A percentile compares a stretch with the other conserved stretches of the same genome.
Conservation (phyloP, 2,888 invertebrate genomes). For the Busseola fusca region DNA sequence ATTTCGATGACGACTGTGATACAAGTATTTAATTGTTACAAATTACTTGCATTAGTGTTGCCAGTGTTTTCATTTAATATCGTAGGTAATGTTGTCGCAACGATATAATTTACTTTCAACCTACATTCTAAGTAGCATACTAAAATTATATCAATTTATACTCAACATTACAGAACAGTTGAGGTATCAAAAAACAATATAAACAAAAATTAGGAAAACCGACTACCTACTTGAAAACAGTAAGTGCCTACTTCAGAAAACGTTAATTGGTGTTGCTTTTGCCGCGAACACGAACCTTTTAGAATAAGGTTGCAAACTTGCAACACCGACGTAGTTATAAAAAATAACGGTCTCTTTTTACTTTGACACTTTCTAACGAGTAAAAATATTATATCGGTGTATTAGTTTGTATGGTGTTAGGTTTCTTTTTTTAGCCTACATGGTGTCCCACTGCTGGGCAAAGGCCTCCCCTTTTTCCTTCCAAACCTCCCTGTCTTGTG, state of each 20-base stretch:
- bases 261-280: conserved; percentile 57
- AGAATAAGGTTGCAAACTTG: conserved; percentile 31
- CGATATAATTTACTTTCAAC: no score
- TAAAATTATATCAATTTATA: neutral
- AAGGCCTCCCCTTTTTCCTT: no score
- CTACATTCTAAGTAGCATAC: neutral
- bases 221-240: neutral
- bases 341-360: neutral
- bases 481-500: no score
- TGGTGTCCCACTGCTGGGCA: no score
- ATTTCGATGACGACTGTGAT: no score
- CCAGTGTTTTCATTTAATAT: no score
- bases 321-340: conserved; percentile 15
- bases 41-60: no score
- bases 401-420: neutral
- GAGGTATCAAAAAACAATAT: neutral
- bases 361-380: neutral
- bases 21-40: no score
- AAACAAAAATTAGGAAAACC: neutral
- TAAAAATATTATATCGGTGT: neutral
- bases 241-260: conserved; percentile 9
- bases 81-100: no score
- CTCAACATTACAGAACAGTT: neutral
- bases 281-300: conserved; percentile 50
- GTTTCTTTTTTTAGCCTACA: no score